Evolutionary conservation across 2,888 invertebrate species (phyloP).

Genomic region (Campoplex capitator): DNA sequence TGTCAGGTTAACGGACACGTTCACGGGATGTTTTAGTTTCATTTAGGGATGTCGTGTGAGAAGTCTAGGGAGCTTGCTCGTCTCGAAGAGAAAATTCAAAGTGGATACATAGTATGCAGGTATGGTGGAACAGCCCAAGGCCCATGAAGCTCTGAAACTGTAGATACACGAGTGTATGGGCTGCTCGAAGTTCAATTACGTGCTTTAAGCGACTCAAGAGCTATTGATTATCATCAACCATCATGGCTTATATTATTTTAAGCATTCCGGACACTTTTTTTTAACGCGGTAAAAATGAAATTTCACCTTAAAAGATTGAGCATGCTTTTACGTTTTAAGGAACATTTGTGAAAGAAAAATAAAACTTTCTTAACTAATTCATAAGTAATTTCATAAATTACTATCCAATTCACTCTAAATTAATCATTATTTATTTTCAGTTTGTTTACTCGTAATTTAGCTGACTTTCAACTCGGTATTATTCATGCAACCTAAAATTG

Average conservation of each 20-base stretch:
- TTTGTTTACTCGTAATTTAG: neutral
- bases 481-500: neutral
- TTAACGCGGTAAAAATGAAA: neutral
- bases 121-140: conserved; percentile 58
- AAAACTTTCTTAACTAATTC: neutral
- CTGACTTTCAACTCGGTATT: neutral
- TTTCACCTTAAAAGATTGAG: too few species aligned
- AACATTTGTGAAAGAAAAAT: neutral
- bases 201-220: neutral
- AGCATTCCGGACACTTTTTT: neutral
- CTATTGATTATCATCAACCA: neutral
- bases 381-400: neutral
- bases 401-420: neutral
- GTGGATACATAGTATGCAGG: conserved; percentile 41
- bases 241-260: neutral
- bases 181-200: neutral
- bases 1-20: conserved; percentile 67
- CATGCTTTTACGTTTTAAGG: neutral
- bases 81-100: conserved; percentile 47
- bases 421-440: neutral
- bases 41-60: conserved; percentile 66
- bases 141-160: conserved; percentile 38
- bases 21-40: conserved; percentile 67
- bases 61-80: conserved; percentile 48
- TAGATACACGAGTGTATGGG: conserved; percentile 13